Conservation (phyloP, 2,113 vertebrate genomes). For the Regulus satrapa region DNA sequence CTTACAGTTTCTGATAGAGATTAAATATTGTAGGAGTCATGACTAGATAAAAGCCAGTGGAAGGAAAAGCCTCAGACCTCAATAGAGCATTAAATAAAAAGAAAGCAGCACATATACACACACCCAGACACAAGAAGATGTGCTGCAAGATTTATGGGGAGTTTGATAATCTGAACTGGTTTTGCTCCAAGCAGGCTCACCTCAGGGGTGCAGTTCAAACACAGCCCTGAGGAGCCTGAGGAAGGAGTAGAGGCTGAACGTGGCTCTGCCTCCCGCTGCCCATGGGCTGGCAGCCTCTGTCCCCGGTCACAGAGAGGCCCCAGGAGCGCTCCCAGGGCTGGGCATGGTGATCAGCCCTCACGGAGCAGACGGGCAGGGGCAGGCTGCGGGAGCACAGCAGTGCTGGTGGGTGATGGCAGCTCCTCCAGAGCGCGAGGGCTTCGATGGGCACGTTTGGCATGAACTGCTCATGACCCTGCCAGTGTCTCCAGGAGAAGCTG, state of each 20-base stretch:
- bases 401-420: neutral
- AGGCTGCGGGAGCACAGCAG: rapidly evolving
- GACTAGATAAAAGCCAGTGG: constrained; percentile 69
- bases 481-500: neutral
- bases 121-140: neutral
- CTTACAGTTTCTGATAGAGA: constrained; percentile 70
- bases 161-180: neutral
- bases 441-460: neutral
- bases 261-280: neutral
- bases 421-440: neutral
- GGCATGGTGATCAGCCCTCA: rapidly evolving
- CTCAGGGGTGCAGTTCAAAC: neutral
- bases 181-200: neutral
- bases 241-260: neutral
- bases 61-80: constrained; percentile 60
- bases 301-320: neutral
- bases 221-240: neutral
- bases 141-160: neutral
- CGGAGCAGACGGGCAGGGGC: rapidly evolving
- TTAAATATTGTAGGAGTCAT: constrained; percentile 73
- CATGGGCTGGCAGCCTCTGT: neutral
- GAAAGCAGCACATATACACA: neutral
- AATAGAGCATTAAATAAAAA: constrained; percentile 33
- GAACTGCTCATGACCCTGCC: no score
- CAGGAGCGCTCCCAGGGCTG: neutral